phyloP scores from a whole-genome alignment of 1,140 invertebrate species.

The Nebria ingens region DNA sequence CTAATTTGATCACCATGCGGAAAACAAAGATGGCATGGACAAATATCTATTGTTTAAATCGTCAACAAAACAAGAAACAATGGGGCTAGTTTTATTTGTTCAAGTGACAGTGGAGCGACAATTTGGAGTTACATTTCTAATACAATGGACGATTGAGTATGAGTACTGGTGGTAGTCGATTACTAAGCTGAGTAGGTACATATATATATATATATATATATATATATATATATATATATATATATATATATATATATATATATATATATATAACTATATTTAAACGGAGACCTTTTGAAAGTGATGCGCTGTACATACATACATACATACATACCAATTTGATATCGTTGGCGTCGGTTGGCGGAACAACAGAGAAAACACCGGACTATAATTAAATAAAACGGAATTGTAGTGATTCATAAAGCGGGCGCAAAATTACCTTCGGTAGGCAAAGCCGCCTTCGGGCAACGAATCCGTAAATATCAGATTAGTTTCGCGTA shows the following conservation, averaged over 20 bases:
- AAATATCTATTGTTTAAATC: no score
- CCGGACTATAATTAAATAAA: slow-evolving; percentile 4
- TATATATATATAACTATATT: no score
- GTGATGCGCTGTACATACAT: not conserved
- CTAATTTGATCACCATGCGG: no score
- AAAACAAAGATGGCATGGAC: no score
- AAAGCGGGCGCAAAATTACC: slow-evolving; percentile 1
- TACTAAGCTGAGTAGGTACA: no score
- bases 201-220: no score
- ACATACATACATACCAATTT: no score
- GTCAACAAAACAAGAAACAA: no score
- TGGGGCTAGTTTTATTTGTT: not conserved
- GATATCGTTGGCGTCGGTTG: no score
- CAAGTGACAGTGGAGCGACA: not conserved
- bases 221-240: no score
- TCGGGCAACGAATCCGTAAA: not conserved
- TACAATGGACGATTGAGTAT: not conserved
- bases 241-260: no score
- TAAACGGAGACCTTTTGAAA: not conserved
- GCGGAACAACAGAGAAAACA: not conserved
- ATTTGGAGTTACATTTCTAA: not conserved
- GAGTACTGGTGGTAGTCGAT: not conserved
- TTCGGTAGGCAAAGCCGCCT: not conserved
- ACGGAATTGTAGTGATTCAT: not conserved
- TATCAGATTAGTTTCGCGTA: slow-evolving; percentile 4